phyloP scores from a whole-genome alignment of 2,113 vertebrate species.

The Gnathonemus longibarbis region DNA sequence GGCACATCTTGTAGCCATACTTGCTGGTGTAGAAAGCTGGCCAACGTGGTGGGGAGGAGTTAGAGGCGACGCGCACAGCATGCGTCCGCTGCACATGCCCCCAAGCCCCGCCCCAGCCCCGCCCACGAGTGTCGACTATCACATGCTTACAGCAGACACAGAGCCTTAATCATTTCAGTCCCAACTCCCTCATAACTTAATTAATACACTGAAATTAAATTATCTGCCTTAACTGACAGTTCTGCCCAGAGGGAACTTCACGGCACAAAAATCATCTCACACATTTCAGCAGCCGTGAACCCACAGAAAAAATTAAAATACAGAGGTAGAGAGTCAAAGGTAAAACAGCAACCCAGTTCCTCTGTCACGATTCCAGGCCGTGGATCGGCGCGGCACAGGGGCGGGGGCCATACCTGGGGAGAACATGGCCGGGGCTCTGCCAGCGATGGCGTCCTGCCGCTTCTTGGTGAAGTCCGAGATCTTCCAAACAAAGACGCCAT shows the following conservation, averaged over 20 bases:
- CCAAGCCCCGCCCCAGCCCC: background rate
- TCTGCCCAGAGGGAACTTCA: background rate
- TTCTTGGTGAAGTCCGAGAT: constrained; percentile 85
- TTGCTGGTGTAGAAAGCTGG: constrained; percentile 93
- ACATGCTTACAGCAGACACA: background rate
- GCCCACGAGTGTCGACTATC: background rate
- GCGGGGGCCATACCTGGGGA: constrained; percentile 72
- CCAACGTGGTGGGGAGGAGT: background rate
- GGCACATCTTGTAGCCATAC: constrained; percentile 97
- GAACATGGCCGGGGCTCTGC: constrained; percentile 88
- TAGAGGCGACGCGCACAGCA: background rate
- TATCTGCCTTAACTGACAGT: background rate
- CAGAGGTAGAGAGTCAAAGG: background rate
- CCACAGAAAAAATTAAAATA: background rate
- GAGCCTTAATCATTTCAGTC: background rate
- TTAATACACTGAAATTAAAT: background rate
- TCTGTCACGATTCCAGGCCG: background rate
- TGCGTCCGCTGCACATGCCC: background rate
- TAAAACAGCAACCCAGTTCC: background rate
- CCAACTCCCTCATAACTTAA: background rate
- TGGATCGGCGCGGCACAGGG: background rate
- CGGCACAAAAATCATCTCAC: background rate
- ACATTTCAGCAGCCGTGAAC: background rate
- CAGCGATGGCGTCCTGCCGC: constrained; percentile 83
- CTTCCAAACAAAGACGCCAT: constrained; percentile 92